Evolutionary conservation across 2,113 vertebrate genomes (phyloP), one percentile per base, ranked within the genome.

Genomic region (Epinephelus moara): DNA sequence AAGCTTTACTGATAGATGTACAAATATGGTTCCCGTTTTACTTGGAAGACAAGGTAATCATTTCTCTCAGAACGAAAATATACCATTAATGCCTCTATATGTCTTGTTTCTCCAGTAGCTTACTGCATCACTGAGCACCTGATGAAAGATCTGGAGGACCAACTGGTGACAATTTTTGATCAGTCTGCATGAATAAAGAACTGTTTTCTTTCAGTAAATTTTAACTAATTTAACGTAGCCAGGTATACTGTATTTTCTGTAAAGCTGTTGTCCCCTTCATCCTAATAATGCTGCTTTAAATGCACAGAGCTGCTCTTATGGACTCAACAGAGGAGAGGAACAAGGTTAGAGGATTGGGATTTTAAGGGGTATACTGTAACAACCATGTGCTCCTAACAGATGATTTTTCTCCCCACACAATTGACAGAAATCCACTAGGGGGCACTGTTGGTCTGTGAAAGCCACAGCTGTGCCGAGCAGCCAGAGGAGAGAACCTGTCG

Each of bases 381-480:
- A 66, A 33, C 70, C 11, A 63, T 56, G 60, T 57, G 45, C 55
- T 76, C 6, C 53, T 3, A 69, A 69, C 45, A 45, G 42, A 12
- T 2, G 10, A 8, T 45, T 45, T 12, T 45, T 45, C 9, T 14
- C 15, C 5, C 5, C 17, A 17, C 21, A 67, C 15, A 25, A 18
- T 23, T 64, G 9, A 33, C 19, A 12, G 11, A 60, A 52, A 27
- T 21, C 81, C 95, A 93, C 76, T 45, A 93, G 95, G 89, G 92
- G 92, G 86, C 93, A 93, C 18, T 94, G 89, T 94, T 92, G 93
- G 19, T 88, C 90, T 86, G 57, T 59, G n/a, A 37, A 73, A 91
- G 25, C 47, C 25, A 19, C 0, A 11, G 25, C 60, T 69, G 25
- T 37, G n/a, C 59, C 52, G 55, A 27, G 80, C 78, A 42, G 53